A percentile compares a stretch with the other conserved stretches of the same genome.
Evolutionary conservation across 2,888 invertebrate species (phyloP).

Genomic region (Drosophila neotestacea): DNA sequence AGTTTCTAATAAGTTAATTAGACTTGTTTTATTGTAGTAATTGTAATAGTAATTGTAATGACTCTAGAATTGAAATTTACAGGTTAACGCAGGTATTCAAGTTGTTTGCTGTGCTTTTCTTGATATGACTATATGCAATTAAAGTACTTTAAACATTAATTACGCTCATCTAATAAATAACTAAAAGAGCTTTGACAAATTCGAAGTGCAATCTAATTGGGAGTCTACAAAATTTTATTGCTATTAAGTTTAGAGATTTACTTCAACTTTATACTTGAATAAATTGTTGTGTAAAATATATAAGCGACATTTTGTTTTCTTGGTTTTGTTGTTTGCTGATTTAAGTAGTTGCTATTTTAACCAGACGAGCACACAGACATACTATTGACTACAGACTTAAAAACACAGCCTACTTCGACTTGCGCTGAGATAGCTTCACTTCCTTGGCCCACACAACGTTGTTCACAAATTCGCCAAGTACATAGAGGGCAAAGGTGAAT

Average conservation of each 20-base stretch:
- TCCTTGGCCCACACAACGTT: slow-evolving; percentile 90
- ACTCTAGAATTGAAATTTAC: slow-evolving; percentile 62
- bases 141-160: slow-evolving; percentile 31
- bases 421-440: slow-evolving; percentile 85
- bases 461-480: slow-evolving; percentile 91
- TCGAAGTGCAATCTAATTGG: slow-evolving; percentile 59
- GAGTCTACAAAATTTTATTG: slow-evolving; percentile 51
- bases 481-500: slow-evolving; percentile 88
- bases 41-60: slow-evolving; percentile 47
- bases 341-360: slow-evolving; percentile 28
- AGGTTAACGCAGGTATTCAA: slow-evolving; percentile 64
- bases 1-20: slow-evolving; percentile 25
- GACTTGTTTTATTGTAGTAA: slow-evolving; percentile 33
- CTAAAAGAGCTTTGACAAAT: slow-evolving; percentile 19
- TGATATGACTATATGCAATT: slow-evolving; percentile 59
- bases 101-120: slow-evolving; percentile 51
- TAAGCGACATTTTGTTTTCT: slow-evolving; percentile 38
- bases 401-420: slow-evolving; percentile 78
- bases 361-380: slow-evolving; percentile 31
- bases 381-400: slow-evolving; percentile 56
- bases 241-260: slow-evolving; percentile 50
- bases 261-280: slow-evolving; percentile 37
- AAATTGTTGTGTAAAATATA: slow-evolving; percentile 38
- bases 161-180: slow-evolving; percentile 32
- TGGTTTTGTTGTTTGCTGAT: slow-evolving; percentile 18